These are phyloP conservation scores for Novumbra hubbsi DNA, from an alignment of 2,797 vertebrate genomes.

Conservation along the genomic window DNA sequence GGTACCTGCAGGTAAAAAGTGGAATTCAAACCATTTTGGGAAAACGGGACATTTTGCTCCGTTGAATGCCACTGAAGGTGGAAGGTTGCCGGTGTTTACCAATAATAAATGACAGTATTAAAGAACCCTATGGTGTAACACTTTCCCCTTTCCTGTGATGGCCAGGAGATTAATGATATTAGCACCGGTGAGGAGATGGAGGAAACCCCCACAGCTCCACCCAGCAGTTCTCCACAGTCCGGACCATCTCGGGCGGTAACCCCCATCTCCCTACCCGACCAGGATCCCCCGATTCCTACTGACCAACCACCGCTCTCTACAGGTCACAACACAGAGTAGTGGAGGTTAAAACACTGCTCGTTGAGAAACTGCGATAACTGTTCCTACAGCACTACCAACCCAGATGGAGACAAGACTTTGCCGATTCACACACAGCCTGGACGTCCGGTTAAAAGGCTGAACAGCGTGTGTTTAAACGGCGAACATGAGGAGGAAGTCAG, in stretches of 20 bases:
- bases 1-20: too few relatives aligned
- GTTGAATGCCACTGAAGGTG: too few relatives aligned
- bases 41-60: too few relatives aligned
- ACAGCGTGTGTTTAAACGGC: neutral
- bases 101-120: too few relatives aligned
- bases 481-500: neutral
- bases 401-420: neutral
- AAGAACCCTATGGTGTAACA: neutral
- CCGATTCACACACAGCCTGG: too few relatives aligned
- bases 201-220: neutral
- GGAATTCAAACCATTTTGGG: too few relatives aligned
- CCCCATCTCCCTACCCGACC: neutral
- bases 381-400: neutral
- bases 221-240: neutral
- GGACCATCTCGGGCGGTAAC: neutral
- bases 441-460: neutral
- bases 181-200: neutral
- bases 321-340: neutral
- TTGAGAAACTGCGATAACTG: neutral
- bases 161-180: neutral
- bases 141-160: neutral
- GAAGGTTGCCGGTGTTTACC: too few relatives aligned
- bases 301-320: neutral
- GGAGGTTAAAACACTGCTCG: neutral
- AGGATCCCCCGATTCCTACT: neutral